Conservation (phyloP, 1,140 invertebrate genomes). For the Drosophila lini region DNA sequence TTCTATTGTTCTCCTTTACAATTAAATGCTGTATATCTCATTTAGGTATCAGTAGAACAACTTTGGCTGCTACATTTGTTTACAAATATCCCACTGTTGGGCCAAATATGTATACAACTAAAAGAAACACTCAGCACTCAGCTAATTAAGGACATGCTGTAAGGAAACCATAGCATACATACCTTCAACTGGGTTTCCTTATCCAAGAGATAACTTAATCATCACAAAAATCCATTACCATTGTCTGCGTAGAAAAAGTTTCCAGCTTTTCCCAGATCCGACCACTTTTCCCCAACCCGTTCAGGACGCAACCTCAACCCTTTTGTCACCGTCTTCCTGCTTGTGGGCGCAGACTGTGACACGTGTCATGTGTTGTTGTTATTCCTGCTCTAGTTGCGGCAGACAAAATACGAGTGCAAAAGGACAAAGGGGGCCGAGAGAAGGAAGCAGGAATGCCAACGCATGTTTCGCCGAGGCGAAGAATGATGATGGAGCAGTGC, state of each 20-base stretch:
- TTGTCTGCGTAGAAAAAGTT: constrained; percentile 31
- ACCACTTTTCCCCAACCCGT: neutral
- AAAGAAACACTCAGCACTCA: neutral
- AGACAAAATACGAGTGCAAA: constrained; percentile 38
- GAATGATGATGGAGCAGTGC: constrained; percentile 49
- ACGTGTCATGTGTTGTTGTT: constrained; percentile 70
- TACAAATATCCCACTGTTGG: neutral
- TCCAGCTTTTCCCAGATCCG: constrained; percentile 2
- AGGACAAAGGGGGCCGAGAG: neutral
- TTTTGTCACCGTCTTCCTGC: constrained; percentile 24
- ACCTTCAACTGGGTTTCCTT: neutral
- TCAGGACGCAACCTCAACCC: constrained; percentile 14
- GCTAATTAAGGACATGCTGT: constrained; percentile 12
- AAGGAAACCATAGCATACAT: constrained; percentile 12
- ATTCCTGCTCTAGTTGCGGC: constrained; percentile 46
- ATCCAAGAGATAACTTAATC: constrained; percentile 22
- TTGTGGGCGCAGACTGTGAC: constrained; percentile 57
- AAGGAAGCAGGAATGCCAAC: constrained; percentile 57
- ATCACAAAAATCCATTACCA: constrained; percentile 36
- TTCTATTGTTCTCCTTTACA: too few relatives aligned
- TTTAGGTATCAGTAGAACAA: too few relatives aligned
- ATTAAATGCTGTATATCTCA: too few relatives aligned
- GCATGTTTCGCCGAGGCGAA: constrained; percentile 56
- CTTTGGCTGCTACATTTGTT: too few relatives aligned
- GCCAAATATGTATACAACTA: too few relatives aligned